Evolutionary conservation across 2,113 vertebrate genomes (phyloP), one percentile per base, ranked within the genome.

Genomic region (Oryzias woworae): DNA sequence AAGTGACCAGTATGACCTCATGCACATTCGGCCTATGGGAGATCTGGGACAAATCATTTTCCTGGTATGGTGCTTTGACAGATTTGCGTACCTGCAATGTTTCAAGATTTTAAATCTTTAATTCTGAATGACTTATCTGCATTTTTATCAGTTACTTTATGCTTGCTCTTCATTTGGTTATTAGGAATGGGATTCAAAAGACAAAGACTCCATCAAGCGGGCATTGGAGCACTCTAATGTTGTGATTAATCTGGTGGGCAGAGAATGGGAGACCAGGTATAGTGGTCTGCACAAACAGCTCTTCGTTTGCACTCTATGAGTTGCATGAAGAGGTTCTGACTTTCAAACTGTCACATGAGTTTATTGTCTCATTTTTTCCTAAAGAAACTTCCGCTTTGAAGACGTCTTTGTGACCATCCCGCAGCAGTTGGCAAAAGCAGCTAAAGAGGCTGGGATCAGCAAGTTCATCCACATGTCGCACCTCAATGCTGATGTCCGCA

Each of bases 1-100:
- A 36, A 95, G 94, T 82, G 96, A 99, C 51, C 85, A 85, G 53
- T 99, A 99, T 73, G 95, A 99, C 62, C 5, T 89, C 60, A 97
- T 96, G 94, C 86, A 97, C 61, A 88, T 99, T 41, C 93, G 87
- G 64, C 96, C 93, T 0, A 98, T 99, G 97, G 97, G 95, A 0
- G 97, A 99, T 86, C 91, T 99, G 45, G 96, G 97, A 14, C 97
- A 99, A 80, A 88, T 99, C 53, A 66, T 94, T 58, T 98, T 98
- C 74, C 48, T 96, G 89, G 97, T 99, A 88, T 91, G 59, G 28
- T 63, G 2, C 7, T 18, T 0, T 24, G 14, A 31, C 36, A 23
- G 4, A 0, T 15, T 20, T 5, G 3, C 3, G 36, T 2, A 36
- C 8, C 8, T 10, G 36, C 31, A 36, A 12, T 12, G 7, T 36